A percentile compares a stretch with the other conserved stretches of the same genome.
phyloP scores from a whole-genome alignment of 64 coral and sea anemone species.

The Stichodactyla mertensii region DNA sequence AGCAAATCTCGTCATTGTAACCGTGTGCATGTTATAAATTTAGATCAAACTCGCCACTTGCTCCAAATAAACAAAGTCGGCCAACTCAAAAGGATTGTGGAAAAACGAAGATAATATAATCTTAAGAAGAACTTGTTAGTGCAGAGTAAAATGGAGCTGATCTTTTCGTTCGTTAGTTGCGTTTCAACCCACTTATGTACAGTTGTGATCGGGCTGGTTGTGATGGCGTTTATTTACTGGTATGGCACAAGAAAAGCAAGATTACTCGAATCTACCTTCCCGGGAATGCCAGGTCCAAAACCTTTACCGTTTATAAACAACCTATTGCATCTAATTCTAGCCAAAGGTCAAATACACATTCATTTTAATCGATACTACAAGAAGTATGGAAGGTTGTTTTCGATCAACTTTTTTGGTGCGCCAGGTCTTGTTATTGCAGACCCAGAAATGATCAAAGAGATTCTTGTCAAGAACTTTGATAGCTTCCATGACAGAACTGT shows the following conservation, averaged over 20 bases:
- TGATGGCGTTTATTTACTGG: not conserved
- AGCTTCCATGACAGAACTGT: conserved; percentile 33
- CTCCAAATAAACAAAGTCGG: too few relatives aligned
- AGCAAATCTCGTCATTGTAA: too few relatives aligned
- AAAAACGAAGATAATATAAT: not conserved
- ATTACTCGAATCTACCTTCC: not conserved
- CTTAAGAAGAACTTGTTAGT: not conserved
- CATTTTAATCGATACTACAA: conserved; percentile 37
- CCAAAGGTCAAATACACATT: conserved; percentile 19
- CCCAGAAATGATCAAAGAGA: conserved; percentile 39
- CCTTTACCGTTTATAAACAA: conserved; percentile 19
- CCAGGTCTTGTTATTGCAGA: conserved; percentile 23
- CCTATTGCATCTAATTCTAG: not conserved
- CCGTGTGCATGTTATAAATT: too few relatives aligned
- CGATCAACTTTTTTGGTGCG: not conserved
- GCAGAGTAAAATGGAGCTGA: not conserved
- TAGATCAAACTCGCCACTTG: too few relatives aligned
- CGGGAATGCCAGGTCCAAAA: conserved; percentile 19
- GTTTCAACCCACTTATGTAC: not conserved
- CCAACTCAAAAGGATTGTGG: too few relatives aligned
- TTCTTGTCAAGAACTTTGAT: conserved; percentile 37
- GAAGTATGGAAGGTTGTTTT: conserved; percentile 26
- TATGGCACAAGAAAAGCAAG: not conserved
- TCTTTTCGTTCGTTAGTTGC: not conserved
- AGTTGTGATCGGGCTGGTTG: not conserved